Conservation (phyloP, 2,113 vertebrate genomes). For the Geococcyx californianus region DNA sequence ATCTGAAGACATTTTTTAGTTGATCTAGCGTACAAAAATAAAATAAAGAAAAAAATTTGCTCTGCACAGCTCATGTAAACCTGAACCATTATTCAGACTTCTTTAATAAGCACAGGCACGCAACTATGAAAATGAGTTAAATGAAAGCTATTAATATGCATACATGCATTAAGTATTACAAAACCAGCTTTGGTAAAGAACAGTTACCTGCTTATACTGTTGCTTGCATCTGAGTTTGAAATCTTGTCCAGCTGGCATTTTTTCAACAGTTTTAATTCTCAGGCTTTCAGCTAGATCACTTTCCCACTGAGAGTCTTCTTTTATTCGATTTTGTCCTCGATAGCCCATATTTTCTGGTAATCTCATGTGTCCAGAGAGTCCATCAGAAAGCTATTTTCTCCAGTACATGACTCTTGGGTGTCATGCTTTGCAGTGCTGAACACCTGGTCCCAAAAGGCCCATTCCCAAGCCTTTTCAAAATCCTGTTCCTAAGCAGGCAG, state of each 20-base stretch:
- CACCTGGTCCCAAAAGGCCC: background rate
- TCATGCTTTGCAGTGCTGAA: background rate
- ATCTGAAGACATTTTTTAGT: background rate
- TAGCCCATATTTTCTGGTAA: background rate
- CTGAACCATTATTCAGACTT: conserved; percentile 17
- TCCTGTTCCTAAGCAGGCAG: background rate
- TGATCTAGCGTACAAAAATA: background rate
- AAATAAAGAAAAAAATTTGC: background rate
- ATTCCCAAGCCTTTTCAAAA: background rate
- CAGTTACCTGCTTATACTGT: conserved; percentile 25
- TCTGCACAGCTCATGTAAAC: background rate
- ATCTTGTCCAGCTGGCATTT: background rate
- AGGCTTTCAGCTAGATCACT: background rate
- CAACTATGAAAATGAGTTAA: conserved; percentile 22
- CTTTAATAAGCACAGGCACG: background rate
- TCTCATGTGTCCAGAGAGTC: background rate
- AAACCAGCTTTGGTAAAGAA: conserved; percentile 13
- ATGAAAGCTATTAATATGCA: conserved; percentile 29
- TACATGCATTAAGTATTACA: conserved; percentile 17
- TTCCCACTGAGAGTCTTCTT: background rate
- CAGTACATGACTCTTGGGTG: background rate
- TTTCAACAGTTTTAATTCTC: background rate
- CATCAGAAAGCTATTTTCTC: background rate
- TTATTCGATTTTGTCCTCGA: background rate
- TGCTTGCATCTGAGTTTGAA: background rate